These are phyloP conservation scores for Cosmia pyralina DNA, from an alignment of 2,888 invertebrate species.

Conservation along the genomic window DNA sequence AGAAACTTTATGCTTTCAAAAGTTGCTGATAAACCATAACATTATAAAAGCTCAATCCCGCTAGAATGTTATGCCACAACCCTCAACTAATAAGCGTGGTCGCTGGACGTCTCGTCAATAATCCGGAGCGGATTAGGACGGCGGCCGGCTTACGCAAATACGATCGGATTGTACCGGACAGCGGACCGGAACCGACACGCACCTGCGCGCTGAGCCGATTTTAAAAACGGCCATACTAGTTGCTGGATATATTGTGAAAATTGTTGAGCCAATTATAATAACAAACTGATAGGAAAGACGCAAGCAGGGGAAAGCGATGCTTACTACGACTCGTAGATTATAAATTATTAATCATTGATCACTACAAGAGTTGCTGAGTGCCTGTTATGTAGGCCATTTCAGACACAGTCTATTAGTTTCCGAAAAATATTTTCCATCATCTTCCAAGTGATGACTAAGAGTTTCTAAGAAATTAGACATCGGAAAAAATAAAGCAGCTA, in stretches of 20 bases:
- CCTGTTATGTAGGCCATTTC: no score
- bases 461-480: no score
- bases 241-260: conserved; percentile 29
- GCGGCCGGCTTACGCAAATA: conserved; percentile 86
- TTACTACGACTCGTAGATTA: neutral
- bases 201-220: conserved; percentile 59
- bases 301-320: neutral
- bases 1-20: no score
- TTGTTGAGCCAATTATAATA: conserved; percentile 18
- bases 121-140: conserved; percentile 79
- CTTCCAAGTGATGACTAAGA: neutral
- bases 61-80: conserved; percentile 16
- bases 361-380: neutral
- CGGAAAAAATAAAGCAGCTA: neutral
- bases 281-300: no score
- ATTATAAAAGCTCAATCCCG: neutral
- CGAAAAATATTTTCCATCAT: neutral
- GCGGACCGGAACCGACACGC: conserved; percentile 58
- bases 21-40: neutral
- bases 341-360: neutral
- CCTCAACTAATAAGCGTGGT: conserved; percentile 70
- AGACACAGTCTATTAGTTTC: neutral
- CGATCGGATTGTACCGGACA: conserved; percentile 74
- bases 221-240: conserved; percentile 58
- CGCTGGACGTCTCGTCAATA: conserved; percentile 79